phyloP scores from a whole-genome alignment of 1,140 invertebrate genomes.

The Andrena cerasifolii region DNA sequence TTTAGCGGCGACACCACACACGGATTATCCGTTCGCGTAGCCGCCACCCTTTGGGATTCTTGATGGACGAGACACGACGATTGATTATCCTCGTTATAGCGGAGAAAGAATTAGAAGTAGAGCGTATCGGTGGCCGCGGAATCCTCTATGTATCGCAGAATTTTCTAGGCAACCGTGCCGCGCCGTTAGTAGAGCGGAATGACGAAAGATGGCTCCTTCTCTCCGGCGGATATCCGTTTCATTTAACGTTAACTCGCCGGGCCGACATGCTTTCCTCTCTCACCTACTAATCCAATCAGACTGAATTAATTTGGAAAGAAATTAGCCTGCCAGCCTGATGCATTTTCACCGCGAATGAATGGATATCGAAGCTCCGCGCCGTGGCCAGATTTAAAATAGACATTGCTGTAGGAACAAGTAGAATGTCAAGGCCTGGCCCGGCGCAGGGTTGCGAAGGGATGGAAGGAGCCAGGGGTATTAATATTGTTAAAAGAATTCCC shows the following conservation, averaged over 20 bases:
- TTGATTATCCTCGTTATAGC: too few relatives aligned
- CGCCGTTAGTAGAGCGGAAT: slow-evolving; percentile 16
- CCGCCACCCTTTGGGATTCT: too few relatives aligned
- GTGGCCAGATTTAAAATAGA: background rate
- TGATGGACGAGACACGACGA: too few relatives aligned
- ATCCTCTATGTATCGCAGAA: background rate
- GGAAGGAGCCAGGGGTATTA: background rate
- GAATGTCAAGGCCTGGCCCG: background rate
- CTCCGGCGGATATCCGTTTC: background rate
- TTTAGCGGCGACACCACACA: slow-evolving; percentile 24
- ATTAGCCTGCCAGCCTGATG: background rate
- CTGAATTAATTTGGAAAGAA: background rate
- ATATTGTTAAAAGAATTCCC: too few relatives aligned
- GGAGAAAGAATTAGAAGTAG: too few relatives aligned
- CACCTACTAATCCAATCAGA: slow-evolving; percentile 8
- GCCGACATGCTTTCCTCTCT: slow-evolving; percentile 12
- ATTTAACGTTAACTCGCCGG: background rate
- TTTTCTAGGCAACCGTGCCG: slow-evolving; percentile 3
- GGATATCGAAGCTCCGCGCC: too few relatives aligned
- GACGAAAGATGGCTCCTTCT: background rate
- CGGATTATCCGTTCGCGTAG: slow-evolving; percentile 4
- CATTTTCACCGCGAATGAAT: background rate
- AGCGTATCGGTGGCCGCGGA: background rate
- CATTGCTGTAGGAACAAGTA: background rate
- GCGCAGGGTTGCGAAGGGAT: background rate